Conservation (phyloP, 2,113 vertebrate species). For the Calyptommatus sinebrachiatus region DNA sequence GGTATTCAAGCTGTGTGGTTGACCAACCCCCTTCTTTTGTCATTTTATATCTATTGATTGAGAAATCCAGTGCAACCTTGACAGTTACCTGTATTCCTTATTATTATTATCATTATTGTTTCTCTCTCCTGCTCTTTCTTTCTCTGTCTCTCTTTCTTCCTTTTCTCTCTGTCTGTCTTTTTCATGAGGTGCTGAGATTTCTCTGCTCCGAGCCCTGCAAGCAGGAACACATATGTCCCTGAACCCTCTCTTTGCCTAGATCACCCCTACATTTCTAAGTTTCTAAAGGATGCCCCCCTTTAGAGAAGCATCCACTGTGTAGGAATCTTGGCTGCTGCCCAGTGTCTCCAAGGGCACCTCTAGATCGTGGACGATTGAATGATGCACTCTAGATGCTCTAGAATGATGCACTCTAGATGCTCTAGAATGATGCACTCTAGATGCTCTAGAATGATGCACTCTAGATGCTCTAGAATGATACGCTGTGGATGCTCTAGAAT, state of each 20-base stretch:
- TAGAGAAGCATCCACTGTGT: too few species aligned
- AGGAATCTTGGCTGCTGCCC: too few species aligned
- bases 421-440: too few species aligned
- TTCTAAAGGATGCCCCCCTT: too few species aligned
- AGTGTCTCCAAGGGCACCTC: too few species aligned
- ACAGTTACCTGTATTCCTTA: slow-evolving; percentile 61
- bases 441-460: too few species aligned
- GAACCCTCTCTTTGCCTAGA: slow-evolving; percentile 1
- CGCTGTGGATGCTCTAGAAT: too few species aligned
- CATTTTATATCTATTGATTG: slow-evolving; percentile 30
- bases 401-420: too few species aligned
- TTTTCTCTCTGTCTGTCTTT: slow-evolving; percentile 65
- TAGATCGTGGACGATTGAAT: too few species aligned
- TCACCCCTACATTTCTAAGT: slow-evolving; percentile 10
- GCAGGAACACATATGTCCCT: neutral
- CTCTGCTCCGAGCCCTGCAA: slow-evolving; percentile 64
- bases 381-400: too few species aligned
- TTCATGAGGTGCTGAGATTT: slow-evolving; percentile 75
- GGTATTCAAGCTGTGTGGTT: slow-evolving; percentile 72
- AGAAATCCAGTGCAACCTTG: slow-evolving; percentile 72
- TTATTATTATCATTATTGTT: slow-evolving; percentile 1
- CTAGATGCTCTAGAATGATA: too few species aligned
- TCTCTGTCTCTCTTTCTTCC: slow-evolving; percentile 38
- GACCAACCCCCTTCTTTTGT: too few species aligned
- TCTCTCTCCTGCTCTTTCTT: slow-evolving; percentile 45